These are phyloP conservation scores for Eleginops maclovinus DNA, from an alignment of 2,113 vertebrate genomes.

Conservation along the genomic window DNA sequence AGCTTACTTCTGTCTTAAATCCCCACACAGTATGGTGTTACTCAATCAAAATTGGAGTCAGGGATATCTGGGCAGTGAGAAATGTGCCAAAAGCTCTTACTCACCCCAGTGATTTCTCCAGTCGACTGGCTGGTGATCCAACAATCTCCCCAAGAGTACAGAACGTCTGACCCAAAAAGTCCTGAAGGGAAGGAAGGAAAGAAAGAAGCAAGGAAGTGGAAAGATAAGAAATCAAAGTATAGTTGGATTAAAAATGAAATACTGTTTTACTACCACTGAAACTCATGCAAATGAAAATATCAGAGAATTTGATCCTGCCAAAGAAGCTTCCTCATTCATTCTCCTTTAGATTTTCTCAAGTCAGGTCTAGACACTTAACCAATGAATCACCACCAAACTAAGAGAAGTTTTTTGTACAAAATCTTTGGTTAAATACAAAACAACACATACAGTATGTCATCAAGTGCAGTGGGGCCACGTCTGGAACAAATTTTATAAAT, in stretches of 20 bases:
- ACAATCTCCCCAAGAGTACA: slow-evolving; percentile 96
- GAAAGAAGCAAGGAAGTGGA: slow-evolving; percentile 2
- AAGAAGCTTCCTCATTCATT: not conserved
- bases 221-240: slow-evolving; percentile 15
- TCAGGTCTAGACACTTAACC: too few species aligned
- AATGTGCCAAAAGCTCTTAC: slow-evolving; percentile 65
- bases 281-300: slow-evolving; percentile 4
- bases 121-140: slow-evolving; percentile 92
- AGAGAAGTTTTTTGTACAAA: not conserved
- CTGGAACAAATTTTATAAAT: not conserved
- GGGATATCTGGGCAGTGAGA: not conserved
- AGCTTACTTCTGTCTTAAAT: slow-evolving; percentile 9
- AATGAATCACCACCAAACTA: too few species aligned
- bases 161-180: slow-evolving; percentile 96
- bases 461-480: not conserved
- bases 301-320: not conserved
- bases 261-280: not conserved
- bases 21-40: slow-evolving; percentile 9
- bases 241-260: slow-evolving; percentile 13
- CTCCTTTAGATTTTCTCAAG: not conserved
- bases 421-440: not conserved
- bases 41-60: slow-evolving; percentile 29
- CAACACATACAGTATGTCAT: not conserved
- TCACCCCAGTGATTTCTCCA: slow-evolving; percentile 95
- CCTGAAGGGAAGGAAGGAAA: slow-evolving; percentile 77